Percentiles rank a stretch among this genome's conserved stretches.
Evolutionary conservation across 2,113 vertebrate genomes (phyloP).

Genomic region (Tonatia bakeri): DNA sequence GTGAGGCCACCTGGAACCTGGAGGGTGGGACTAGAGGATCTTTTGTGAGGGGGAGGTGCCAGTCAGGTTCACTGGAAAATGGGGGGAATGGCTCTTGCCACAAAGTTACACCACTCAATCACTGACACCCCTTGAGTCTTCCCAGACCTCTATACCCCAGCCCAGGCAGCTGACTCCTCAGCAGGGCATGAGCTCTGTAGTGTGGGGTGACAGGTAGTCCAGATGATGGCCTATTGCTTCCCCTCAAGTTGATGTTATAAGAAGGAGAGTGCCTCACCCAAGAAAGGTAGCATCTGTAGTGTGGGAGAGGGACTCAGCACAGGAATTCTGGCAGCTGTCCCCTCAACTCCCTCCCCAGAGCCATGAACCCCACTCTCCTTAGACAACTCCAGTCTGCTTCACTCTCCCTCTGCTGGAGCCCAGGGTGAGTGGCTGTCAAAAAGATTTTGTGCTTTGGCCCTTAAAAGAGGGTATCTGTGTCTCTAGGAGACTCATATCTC

Average conservation of each 20-base stretch:
- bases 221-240: neutral
- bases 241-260: neutral
- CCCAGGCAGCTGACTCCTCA: neutral
- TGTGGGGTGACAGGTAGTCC: neutral
- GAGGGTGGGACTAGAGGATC: neutral
- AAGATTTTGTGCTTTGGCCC: neutral
- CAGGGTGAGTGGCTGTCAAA: neutral
- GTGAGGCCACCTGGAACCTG: neutral
- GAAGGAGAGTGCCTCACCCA: neutral
- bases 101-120: neutral
- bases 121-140: neutral
- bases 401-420: neutral
- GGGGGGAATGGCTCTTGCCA: neutral
- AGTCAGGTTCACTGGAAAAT: neutral
- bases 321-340: neutral
- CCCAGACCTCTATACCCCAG: neutral
- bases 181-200: neutral
- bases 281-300: neutral
- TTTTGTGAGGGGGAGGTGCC: neutral
- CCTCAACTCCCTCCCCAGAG: neutral
- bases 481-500: neutral
- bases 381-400: neutral
- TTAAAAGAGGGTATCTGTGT: neutral
- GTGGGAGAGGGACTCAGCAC: neutral
- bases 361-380: neutral